Percentiles rank a stretch among this genome's conserved stretches.
Evolutionary conservation across 2,113 vertebrate genomes (phyloP).

Genomic region (Gallinago media): DNA sequence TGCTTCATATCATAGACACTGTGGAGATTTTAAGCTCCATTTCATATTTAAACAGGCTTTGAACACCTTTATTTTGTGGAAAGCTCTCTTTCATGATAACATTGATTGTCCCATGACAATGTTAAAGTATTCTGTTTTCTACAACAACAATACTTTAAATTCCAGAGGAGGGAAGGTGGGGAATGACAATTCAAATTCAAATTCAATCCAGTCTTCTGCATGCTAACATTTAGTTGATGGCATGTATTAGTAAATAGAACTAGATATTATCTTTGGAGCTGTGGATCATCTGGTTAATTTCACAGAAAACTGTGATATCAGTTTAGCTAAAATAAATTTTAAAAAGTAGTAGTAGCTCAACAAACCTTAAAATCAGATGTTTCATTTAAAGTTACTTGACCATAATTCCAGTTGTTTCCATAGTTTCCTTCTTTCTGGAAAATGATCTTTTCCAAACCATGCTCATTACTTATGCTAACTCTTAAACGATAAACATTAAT

Average conservation of each 20-base stretch:
- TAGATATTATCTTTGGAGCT: background rate
- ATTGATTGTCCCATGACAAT: background rate
- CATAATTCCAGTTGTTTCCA: slow-evolving; percentile 89
- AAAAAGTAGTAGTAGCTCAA: background rate
- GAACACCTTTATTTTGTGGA: background rate
- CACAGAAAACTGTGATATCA: background rate
- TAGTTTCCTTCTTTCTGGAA: slow-evolving; percentile 90
- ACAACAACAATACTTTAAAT: background rate
- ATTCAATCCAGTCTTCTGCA: background rate
- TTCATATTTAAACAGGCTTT: background rate
- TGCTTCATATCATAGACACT: background rate
- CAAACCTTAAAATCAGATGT: slow-evolving; percentile 79
- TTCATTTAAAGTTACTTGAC: slow-evolving; percentile 87
- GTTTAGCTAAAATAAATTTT: background rate
- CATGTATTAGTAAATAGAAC: background rate
- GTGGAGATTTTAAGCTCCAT: background rate
- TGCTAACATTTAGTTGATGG: background rate
- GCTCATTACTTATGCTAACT: slow-evolving; percentile 61
- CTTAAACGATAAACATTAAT: slow-evolving; percentile 77
- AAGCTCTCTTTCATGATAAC: background rate
- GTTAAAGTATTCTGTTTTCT: background rate
- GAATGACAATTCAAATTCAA: background rate
- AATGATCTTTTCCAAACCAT: slow-evolving; percentile 44
- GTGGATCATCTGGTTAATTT: background rate
- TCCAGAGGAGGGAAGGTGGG: background rate